Percentiles rank a stretch among this genome's conserved stretches.
Conservation (phyloP, 2,888 invertebrate species). For the Lithophane socia region DNA sequence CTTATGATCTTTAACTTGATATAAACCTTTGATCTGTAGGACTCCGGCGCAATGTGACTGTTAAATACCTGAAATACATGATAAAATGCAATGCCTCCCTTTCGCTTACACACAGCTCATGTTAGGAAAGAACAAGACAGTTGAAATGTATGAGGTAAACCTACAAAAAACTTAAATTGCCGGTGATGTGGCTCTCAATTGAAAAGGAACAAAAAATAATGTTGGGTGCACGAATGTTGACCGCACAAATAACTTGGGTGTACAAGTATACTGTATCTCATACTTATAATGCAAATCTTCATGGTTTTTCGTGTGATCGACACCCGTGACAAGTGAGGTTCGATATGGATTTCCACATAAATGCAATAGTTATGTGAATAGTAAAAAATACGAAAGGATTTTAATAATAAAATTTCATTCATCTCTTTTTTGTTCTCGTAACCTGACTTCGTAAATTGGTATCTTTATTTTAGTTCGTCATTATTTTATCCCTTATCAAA, state of each 20-base stretch:
- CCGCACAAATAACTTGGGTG: conserved; percentile 39
- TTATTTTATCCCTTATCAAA: neutral
- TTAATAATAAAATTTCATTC: conserved; percentile 22
- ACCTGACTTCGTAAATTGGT: conserved; percentile 2
- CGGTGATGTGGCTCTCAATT: conserved; percentile 50
- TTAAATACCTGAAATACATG: conserved; percentile 96
- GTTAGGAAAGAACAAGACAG: conserved; percentile 65
- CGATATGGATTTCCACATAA: conserved; percentile 54
- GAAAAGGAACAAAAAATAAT: conserved; percentile 51
- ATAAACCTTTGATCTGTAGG: conserved; percentile 97
- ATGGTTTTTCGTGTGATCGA: conserved; percentile 55
- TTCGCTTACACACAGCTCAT: conserved; percentile 71
- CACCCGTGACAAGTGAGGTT: conserved; percentile 49
- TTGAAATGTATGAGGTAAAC: conserved; percentile 59
- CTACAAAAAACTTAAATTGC: conserved; percentile 49
- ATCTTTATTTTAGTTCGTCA: neutral
- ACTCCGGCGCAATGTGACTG: conserved; percentile 98
- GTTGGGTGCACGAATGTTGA: conserved; percentile 30
- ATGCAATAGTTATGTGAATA: conserved; percentile 52
- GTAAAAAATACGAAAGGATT: conserved; percentile 36
- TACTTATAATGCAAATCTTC: conserved; percentile 26
- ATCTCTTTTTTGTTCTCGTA: conserved; percentile 49
- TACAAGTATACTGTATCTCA: conserved; percentile 10
- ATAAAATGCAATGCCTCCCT: conserved; percentile 87
- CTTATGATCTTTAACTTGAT: conserved; percentile 89